Evolutionary conservation across 2,888 invertebrate genomes (phyloP), one percentile per base, ranked within the genome.

Genomic region (Cacoxenus indagator): DNA sequence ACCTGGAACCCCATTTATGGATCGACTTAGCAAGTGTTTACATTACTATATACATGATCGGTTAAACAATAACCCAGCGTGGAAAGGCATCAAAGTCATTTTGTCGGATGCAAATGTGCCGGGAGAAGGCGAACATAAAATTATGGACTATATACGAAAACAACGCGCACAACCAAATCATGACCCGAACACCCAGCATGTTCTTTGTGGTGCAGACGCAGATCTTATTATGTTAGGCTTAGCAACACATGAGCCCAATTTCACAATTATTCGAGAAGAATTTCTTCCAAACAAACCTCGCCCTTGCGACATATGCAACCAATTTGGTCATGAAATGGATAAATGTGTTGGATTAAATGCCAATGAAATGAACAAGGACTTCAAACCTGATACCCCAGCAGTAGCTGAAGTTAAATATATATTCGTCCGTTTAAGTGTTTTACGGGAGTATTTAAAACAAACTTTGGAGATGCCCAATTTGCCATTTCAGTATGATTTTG

Each of bases 91-190:
- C 72, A 97, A 97, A 89, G 94, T 96, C 8, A 96, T 99, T 81
- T 90, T 99, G n/a, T 99, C 99, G 1, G 99, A 99, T 88, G 99
- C 99, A 0, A 99, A 98, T 88, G 98, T 96, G 4, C 98, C 98
- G 0, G 98, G 98, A 5, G 98, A 98, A 89, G 98, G 99, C 0
- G 99, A 99, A 88, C 99, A 99, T 87, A 99, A 99, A 90, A 99
- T 99, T 78, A 99, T 99, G 99, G 99, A 99, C 89, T 99, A 93
- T 86, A 97, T 99, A 78, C 91, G 99, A n/a, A 93, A 92, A 81
- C 99, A 98, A 89, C 92, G 98, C 88, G 95, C 95, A 8, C 96
- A 96, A 86, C 96, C 96, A 0, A 94, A 96, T 87, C 98, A 99
- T 88, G 96, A 99, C 89, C 97, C 99, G 0, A 99, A 99, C 88